Percentiles rank a stretch among this genome's conserved stretches.
phyloP scores from a whole-genome alignment of 2,797 vertebrate genomes.

The Botia kubotai region DNA sequence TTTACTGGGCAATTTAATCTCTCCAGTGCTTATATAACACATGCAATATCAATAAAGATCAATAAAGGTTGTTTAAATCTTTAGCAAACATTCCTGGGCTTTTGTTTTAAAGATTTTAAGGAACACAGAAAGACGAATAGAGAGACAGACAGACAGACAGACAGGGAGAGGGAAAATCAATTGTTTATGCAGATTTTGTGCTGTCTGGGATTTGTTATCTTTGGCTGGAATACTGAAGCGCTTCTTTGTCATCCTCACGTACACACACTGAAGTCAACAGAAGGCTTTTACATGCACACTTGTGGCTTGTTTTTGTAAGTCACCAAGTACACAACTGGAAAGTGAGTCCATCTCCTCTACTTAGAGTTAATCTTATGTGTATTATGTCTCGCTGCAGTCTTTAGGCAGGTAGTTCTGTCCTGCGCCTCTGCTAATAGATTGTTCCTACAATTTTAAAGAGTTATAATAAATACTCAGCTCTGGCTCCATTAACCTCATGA shows the following conservation, averaged over 20 bases:
- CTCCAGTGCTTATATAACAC: constrained; percentile 37
- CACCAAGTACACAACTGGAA: constrained; percentile 15
- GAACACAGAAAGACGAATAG: neutral
- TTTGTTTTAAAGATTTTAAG: neutral
- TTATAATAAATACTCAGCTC: neutral
- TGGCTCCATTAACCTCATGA: neutral
- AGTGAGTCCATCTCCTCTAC: constrained; percentile 7
- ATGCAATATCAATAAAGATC: constrained; percentile 46
- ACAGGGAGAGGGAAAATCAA: neutral
- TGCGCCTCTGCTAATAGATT: constrained; percentile 35
- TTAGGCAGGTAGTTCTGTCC: neutral
- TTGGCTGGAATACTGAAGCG: constrained; percentile 31
- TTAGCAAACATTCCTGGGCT: constrained; percentile 30
- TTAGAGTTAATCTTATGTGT: constrained; percentile 19
- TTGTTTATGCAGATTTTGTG: constrained; percentile 53
- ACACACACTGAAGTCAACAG: constrained; percentile 23
- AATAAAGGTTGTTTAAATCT: constrained; percentile 42
- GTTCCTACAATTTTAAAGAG: neutral
- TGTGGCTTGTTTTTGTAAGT: constrained; percentile 10
- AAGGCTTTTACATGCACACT: constrained; percentile 32
- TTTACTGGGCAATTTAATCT: neutral
- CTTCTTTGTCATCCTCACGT: constrained; percentile 1
- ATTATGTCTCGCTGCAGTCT: constrained; percentile 1
- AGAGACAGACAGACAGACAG: neutral
- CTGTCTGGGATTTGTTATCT: constrained; percentile 22